A percentile compares a stretch with the other conserved stretches of the same genome.
Evolutionary conservation across 2,113 vertebrate genomes (phyloP).

Genomic region (Pomatorhinus ruficollis): DNA sequence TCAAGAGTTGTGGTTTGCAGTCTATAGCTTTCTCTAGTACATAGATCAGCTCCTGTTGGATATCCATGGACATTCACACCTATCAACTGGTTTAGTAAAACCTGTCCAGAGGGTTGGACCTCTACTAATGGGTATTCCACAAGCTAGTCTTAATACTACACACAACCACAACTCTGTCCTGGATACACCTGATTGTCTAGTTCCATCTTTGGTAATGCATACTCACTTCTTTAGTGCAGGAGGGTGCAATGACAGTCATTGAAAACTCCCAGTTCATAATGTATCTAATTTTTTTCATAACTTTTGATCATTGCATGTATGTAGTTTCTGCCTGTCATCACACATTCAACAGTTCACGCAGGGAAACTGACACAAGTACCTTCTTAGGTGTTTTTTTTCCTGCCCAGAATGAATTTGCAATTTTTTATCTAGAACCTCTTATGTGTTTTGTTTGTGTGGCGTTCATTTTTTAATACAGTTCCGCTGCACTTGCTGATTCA

Average conservation of each 20-base stretch:
- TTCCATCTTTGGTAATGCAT: fast-evolving
- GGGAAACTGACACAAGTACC: not conserved
- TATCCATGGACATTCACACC: no score
- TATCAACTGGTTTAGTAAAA: not conserved
- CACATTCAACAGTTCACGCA: not conserved
- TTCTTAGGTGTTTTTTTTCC: not conserved
- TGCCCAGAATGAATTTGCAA: not conserved
- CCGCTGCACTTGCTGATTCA: not conserved
- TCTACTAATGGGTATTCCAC: not conserved
- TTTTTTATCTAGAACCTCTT: not conserved
- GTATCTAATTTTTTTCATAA: not conserved
- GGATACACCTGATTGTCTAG: not conserved
- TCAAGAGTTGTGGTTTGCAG: not conserved
- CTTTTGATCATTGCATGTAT: not conserved
- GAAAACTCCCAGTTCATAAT: not conserved
- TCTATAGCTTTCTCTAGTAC: not conserved
- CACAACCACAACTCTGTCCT: not conserved
- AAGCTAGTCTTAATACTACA: not conserved
- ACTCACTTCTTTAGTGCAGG: not conserved
- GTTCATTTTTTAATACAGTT: not conserved
- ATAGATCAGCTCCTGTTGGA: fast-evolving
- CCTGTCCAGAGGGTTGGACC: not conserved
- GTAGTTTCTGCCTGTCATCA: not conserved
- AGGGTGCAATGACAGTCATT: not conserved
- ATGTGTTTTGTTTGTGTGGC: not conserved